Evolutionary conservation across 2,888 invertebrate species (phyloP), one percentile per base, ranked within the genome.

Genomic region (Brenthis hecate): DNA sequence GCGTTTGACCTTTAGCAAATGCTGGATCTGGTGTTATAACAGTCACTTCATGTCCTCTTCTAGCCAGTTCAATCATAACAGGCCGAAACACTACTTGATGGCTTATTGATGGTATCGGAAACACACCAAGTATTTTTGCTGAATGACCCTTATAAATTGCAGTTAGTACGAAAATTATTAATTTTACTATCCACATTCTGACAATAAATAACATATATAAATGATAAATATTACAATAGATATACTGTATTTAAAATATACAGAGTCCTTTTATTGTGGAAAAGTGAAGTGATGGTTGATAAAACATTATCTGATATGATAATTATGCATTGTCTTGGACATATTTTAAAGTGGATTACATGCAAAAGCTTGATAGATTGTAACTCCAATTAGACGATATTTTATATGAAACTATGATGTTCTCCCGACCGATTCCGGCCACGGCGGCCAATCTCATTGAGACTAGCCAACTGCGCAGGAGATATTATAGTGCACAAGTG

Each of bases 31-130:
- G 61, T 2, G 90, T 86, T 4, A 87, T 71, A 0, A 88, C 76
- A 0, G 83, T 80, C 0, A 92, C 70, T 66, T 90, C 78, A 71
- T 92, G 91, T 3, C 91, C 91, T 32, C 81, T 74, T 58, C 71
- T 77, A 0, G 80, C 81, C 43, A 92, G 70, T 55, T 84, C 85
- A 13, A 81, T 75, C 32, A 84, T 80, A 1, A 90, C 67, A 19
- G 80, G 77, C 16, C 80, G 85, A 83, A 80, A 79, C 2, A 77
- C 76, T 16, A 74, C 47, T 65, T 76, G 75, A 69, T 76, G 77
- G 67, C 93, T 93, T 63, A 91, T 84, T 0, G 85, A 84, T 1
- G 88, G 81, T 2, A 78, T 76, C 3, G 87, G 79, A 50, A 85
- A 75, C 0, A 87, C 74, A 0, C 76, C 83, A 28, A 90, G 70